Evolutionary conservation across 2,888 invertebrate genomes (phyloP), one percentile per base, ranked within the genome.

Genomic region (Platypus cylindrus): DNA sequence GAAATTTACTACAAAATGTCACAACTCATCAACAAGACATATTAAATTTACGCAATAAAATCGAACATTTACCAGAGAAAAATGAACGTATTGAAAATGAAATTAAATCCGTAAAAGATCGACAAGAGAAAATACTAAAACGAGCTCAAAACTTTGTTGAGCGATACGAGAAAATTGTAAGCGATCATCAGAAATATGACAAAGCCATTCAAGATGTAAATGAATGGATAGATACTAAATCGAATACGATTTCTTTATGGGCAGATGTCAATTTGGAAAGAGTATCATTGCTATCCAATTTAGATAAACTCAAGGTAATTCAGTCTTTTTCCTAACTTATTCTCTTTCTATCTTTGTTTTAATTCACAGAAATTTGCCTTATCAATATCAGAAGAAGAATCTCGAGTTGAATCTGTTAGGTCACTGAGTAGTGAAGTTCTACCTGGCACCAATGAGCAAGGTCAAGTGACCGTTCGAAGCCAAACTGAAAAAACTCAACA

Each of bases 401-500:
- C 75, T 3, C 71, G 87, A 36, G 77, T 93, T 14, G 75, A 79
- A 45, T 78, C 78, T 55, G 84, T 93, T 34, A 73, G 84, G 34
- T 66, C 68, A 5, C 59, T 91, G n/a, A 89, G 89, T 1, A 86
- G 90, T 56, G 86, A 86, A 57, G 91, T 94, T 0, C 73, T 90
- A 24, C 84, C 87, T 2, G 86, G 85, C 15, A 90, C 90, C 0
- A 66, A 83, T 20, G 83, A 81, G 51, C 72, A 70, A 27, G 90
- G 89, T 0, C 86, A 89, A 62, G 70, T 78, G 0, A 82, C 84
- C 48, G 80, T 91, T n/a, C 70, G 84, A 41, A 78, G 82, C 8
- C 87, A 89, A 64, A 79, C 90, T 25, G 87, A 89, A 53, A 75
- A 77, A 7, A 83, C 87, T 0, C 86, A 87, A 51, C 85, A 87